Base-by-base conservation (phyloP, 2,888 invertebrate genomes). In the Lepidochitona cinerea region DNA sequence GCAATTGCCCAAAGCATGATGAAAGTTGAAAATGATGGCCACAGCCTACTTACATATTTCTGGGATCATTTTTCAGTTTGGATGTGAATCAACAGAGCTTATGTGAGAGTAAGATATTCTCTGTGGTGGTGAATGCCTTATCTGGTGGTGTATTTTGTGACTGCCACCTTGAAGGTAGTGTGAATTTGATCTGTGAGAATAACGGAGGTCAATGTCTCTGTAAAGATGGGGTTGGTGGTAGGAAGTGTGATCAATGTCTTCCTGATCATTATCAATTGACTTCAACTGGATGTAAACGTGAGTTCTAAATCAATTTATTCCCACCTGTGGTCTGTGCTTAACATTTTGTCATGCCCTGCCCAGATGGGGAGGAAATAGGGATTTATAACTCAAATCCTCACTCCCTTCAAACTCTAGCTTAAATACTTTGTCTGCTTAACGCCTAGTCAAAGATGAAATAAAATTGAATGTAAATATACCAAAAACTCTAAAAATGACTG, bases 201-300 rank as follows among this genome's bases (percentile, higher is more conserved):
- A 75, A 67, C 37, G 82, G 79, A 5, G 88, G 88, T 6, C 81
- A 84, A 75, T 87, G 88, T 73, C 12, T 23, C 1, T 88, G 88
- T 74, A 81, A 84, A 68, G 69, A 79, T n/a, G 85, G 86, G 14
- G 84, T 86, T 26, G 75, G 73, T 9, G 85, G 83, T 9, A 64
- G 84, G 12, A 75, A 68, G 32, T 88, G 88, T 79, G 81, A 85
- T 70, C 41, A 72, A 70, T 88, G 87, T 72, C 59, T 73, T 26
- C 72, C 78, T 37, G 81, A 80, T 49, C 83, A 76, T 71, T 84
- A 76, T 72, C 59, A 73, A n/a, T 76, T 85, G 59, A 75, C 76
- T 6, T 41, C 18, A 0, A 65, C 68, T 23, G 87, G 87, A 36
- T 87, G 87, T 72, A 53, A 75, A 76, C 66, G 86, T 85, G 71